These are phyloP conservation scores for Nasua narica DNA, from an alignment of 2,797 vertebrate genomes.

Conservation along the genomic window DNA sequence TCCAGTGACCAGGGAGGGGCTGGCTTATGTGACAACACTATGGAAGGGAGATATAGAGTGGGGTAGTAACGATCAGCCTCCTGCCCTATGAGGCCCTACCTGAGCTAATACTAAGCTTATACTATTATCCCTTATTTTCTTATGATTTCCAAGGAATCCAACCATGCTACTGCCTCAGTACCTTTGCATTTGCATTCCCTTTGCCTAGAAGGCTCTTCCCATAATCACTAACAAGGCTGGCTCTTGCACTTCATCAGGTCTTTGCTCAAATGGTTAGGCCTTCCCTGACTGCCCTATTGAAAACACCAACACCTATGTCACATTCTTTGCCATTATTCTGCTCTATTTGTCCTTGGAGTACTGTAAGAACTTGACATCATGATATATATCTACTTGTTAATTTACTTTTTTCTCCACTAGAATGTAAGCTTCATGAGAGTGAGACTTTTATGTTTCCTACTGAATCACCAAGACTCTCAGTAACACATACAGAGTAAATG, in stretches of 20 bases:
- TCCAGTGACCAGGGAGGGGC: neutral
- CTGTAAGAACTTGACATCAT: neutral
- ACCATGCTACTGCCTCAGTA: neutral
- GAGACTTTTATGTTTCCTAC: neutral
- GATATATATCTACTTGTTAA: neutral
- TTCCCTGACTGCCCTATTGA: neutral
- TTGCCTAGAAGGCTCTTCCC: neutral
- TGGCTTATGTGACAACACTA: neutral
- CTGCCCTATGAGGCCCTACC: neutral
- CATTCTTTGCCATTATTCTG: neutral
- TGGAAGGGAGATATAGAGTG: neutral
- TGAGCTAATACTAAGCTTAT: neutral
- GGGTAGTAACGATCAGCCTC: neutral
- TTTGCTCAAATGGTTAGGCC: neutral
- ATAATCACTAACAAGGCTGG: neutral
- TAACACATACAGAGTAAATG: neutral
- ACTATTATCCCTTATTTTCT: neutral
- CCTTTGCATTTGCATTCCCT: neutral
- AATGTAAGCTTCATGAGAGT: neutral
- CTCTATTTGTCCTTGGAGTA: neutral
- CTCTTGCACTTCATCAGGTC: neutral
- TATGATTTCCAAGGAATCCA: neutral
- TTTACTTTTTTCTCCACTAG: neutral
- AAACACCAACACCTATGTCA: neutral
- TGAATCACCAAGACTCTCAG: neutral